Base-by-base conservation (phyloP, 2,797 vertebrate genomes). In the Decapterus maruadsi region DNA sequence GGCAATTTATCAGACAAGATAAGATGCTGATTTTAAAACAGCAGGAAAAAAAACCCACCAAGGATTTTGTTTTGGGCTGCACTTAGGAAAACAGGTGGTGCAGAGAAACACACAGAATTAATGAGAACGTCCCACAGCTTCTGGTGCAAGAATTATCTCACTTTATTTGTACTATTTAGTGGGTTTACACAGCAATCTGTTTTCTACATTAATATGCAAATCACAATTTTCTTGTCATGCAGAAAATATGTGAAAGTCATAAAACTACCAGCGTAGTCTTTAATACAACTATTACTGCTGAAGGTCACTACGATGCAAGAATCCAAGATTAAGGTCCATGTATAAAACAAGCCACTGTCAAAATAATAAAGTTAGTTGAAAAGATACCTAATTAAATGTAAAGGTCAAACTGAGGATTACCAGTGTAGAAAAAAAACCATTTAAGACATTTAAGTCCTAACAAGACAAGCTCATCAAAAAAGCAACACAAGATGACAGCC, bases 371-470 rank as follows among this genome's bases (percentile, higher is more conserved):
- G 50, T 62, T 26, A 67, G 12, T 68, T 59, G n/a, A 63, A 57
- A 17, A 34, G 36, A 55, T 26, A 19, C 29, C 31, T 46, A 8
- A 48, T 54, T 57, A 70, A 78, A 69, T 38, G 36, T 60, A 48
- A 73, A 36, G 40, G 75, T 73, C 34, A 53, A 26, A 20, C 26
- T 38, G 20, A 40, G 11, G 6, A 40, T 1, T 38, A n/a, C 3
- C 46, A 46, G 31, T 19, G 8, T 46, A 46, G 29, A 26, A 26
- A 26, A 43, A 6, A 69, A n/a, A 31, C 3, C 26, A 60, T 68
- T 51, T 4, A 2, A 53, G 20, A 56, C 19, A 69, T 43, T 43
- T 67, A 46, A 54, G 10, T n/a, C 19, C 4, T 45, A 29, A 40
- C 26, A 26, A 26, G 26, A 26, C 26, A 26, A 26, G 26, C 26